phyloP scores from a whole-genome alignment of 2,113 vertebrate species.

The Pangasianodon gigas region DNA sequence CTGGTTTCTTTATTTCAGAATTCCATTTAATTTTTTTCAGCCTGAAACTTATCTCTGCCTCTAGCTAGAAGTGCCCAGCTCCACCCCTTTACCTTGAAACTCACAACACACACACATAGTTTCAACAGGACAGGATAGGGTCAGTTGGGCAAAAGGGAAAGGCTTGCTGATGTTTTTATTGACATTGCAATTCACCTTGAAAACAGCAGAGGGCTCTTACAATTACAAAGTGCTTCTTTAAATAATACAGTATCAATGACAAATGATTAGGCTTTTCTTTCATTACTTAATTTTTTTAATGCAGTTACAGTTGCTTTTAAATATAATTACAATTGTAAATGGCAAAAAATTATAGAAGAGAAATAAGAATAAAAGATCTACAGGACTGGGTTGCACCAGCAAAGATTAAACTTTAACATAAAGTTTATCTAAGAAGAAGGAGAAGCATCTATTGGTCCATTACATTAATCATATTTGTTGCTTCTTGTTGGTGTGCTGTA shows the following conservation, averaged over 20 bases:
- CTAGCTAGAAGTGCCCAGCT: background rate
- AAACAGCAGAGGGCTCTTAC: background rate
- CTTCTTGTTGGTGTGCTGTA: background rate
- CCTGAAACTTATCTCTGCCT: background rate
- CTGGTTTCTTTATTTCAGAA: background rate
- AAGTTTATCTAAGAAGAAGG: too few species aligned
- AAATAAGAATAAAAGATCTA: background rate
- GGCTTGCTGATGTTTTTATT: background rate
- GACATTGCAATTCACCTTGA: background rate
- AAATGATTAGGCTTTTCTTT: background rate
- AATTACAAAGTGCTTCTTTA: background rate
- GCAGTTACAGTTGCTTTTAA: background rate
- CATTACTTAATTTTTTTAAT: background rate
- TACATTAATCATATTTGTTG: background rate
- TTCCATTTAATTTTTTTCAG: background rate
- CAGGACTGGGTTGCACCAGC: too few species aligned
- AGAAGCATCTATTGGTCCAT: background rate
- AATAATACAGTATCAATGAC: background rate
- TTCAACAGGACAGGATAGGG: background rate
- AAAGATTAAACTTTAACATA: too few species aligned
- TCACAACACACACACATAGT: background rate
- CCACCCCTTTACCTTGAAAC: background rate
- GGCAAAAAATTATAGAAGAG: background rate
- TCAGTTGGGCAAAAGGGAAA: background rate
- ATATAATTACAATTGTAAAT: background rate